Evolutionary conservation across 2,888 invertebrate genomes (phyloP).

Genomic region (Lepas anatifera): DNA sequence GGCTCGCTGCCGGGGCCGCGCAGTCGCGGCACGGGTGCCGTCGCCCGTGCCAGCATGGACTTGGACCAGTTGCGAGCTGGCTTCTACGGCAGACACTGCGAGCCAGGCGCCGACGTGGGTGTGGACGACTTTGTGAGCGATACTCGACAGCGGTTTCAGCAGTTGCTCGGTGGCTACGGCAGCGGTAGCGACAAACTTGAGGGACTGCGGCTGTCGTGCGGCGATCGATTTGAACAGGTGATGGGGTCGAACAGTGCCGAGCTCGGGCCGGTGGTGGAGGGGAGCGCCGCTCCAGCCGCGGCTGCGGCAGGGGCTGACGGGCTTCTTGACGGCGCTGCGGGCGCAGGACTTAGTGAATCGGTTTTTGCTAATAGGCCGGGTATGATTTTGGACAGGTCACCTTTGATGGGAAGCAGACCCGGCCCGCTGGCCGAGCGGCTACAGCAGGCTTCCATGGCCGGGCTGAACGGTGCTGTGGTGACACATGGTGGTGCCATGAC

Average conservation of each 20-base stretch:
- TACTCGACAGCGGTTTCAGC: not conserved
- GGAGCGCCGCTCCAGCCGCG: not conserved
- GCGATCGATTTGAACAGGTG: not conserved
- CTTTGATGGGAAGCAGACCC: no score
- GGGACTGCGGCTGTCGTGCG: not conserved
- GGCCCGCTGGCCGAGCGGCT: no score
- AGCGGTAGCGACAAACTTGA: not conserved
- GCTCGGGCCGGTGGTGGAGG: not conserved
- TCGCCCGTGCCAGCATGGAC: conserved; percentile 5
- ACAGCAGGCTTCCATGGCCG: not conserved
- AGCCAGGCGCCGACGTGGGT: not conserved
- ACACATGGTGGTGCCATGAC: not conserved
- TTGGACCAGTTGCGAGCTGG: not conserved
- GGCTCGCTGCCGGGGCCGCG: not conserved
- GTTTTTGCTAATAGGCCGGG: no score
- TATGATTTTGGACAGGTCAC: no score
- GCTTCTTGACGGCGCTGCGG: not conserved
- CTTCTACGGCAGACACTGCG: not conserved
- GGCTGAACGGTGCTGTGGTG: not conserved
- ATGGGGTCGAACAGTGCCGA: not conserved
- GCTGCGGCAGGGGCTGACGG: not conserved
- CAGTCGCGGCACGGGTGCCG: not conserved
- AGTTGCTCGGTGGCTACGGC: not conserved
- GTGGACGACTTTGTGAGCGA: not conserved
- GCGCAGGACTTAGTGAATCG: no score